Percentiles rank a stretch among this genome's conserved stretches.
phyloP scores from a whole-genome alignment of 2,797 vertebrate genomes.

The Dromococcyx pavoninus region DNA sequence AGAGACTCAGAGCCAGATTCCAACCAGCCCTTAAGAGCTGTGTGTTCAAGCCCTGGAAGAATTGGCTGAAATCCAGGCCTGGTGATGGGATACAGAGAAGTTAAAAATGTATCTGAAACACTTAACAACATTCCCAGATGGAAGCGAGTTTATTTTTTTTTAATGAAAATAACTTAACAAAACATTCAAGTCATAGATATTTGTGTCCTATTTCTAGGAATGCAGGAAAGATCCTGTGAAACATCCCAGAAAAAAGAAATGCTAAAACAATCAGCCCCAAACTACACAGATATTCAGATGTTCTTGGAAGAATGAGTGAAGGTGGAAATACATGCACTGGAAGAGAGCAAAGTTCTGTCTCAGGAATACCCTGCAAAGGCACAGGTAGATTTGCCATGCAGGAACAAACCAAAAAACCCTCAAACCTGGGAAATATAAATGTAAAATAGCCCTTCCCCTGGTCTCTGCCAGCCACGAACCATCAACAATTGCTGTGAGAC shows the following conservation, averaged over 20 bases:
- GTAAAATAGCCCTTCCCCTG: not conserved
- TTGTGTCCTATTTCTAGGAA: slow-evolving; percentile 31
- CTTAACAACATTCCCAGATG: slow-evolving; percentile 28
- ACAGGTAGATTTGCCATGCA: not conserved
- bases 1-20: not conserved
- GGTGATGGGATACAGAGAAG: not conserved
- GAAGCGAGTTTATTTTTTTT: slow-evolving; percentile 21
- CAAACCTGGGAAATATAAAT: not conserved
- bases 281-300: not conserved
- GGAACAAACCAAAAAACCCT: not conserved
- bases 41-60: not conserved
- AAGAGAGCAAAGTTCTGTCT: not conserved
- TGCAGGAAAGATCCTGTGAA: not conserved
- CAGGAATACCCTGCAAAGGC: not conserved
- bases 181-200: slow-evolving; percentile 6
- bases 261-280: not conserved
- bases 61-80: not conserved
- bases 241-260: not conserved
- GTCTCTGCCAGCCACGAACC: not conserved
- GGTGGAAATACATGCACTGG: not conserved
- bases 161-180: slow-evolving; percentile 14
- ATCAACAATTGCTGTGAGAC: not conserved
- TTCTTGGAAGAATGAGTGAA: not conserved
- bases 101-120: not conserved
- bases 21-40: not conserved